These are phyloP conservation scores for Epinephelus malabaricus DNA, from an alignment of 2,797 vertebrate species.

Conservation along the genomic window DNA sequence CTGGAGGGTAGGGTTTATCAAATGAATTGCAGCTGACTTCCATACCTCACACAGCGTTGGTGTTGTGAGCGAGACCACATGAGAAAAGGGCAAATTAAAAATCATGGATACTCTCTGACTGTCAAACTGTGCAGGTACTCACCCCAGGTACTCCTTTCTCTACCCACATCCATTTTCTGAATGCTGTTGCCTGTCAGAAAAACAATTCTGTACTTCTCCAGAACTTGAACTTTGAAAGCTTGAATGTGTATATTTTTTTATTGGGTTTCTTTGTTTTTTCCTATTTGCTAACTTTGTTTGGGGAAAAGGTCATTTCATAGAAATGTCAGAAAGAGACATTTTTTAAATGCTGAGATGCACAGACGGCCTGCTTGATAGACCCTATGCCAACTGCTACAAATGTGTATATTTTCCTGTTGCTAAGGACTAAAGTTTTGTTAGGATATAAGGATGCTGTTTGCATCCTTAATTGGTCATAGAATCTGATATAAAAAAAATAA, in stretches of 20 bases:
- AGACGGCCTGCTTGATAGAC: conserved; percentile 70
- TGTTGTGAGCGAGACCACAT: conserved; percentile 99
- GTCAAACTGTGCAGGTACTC: conserved; percentile 99
- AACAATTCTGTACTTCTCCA: conserved; percentile 65
- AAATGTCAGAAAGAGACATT: conserved; percentile 46
- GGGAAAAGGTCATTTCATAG: conserved; percentile 26
- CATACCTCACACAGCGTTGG: conserved; percentile 99
- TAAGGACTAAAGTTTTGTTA: background rate
- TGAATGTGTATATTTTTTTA: conserved; percentile 63
- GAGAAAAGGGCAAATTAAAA: conserved; percentile 99
- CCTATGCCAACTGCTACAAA: conserved; percentile 56
- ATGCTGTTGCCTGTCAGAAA: conserved; percentile 97
- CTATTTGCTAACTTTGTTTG: conserved; percentile 56
- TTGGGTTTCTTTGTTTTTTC: conserved; percentile 54
- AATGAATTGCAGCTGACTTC: conserved; percentile 99
- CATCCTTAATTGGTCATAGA: conserved; percentile 73
- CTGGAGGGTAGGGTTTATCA: conserved; percentile 98
- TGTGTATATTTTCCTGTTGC: background rate
- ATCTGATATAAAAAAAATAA: conserved; percentile 56
- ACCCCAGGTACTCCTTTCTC: conserved; percentile 99
- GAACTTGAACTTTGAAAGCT: conserved; percentile 67
- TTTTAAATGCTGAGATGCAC: conserved; percentile 47
- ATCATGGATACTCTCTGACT: conserved; percentile 98
- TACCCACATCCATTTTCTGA: conserved; percentile 99
- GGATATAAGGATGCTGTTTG: conserved; percentile 70